phyloP scores from a whole-genome alignment of 2,888 invertebrate genomes.

The Phortica magna region DNA sequence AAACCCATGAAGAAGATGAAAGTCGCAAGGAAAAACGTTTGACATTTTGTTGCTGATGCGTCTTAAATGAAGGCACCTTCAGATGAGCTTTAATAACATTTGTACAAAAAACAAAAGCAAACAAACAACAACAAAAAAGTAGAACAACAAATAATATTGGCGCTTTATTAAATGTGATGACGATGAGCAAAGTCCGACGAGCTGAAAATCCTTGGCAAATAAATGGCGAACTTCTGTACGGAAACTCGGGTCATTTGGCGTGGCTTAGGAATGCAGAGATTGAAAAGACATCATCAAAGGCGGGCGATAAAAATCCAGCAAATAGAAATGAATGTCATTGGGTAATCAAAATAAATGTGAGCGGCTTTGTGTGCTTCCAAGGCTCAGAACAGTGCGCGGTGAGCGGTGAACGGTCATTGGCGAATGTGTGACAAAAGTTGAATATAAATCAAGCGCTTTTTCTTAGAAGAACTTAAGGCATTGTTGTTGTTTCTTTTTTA shows the following conservation, averaged over 20 bases:
- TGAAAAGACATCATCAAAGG: background rate
- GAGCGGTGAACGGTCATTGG: background rate
- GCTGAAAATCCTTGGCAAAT: background rate
- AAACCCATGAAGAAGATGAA: background rate
- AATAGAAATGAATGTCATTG: slow-evolving; percentile 77
- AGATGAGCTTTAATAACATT: background rate
- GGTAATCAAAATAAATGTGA: slow-evolving; percentile 77
- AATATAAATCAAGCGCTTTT: background rate
- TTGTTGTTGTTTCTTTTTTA: too few relatives aligned
- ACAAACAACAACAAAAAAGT: background rate
- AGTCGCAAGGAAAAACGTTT: background rate
- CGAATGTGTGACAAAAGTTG: slow-evolving; percentile 44
- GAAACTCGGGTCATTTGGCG: slow-evolving; percentile 51
- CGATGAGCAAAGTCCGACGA: too few relatives aligned
- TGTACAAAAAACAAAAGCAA: background rate
- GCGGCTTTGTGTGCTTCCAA: background rate
- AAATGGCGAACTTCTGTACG: too few relatives aligned
- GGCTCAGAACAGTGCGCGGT: too few relatives aligned
- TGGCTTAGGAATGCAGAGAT: slow-evolving; percentile 22
- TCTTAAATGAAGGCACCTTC: background rate
- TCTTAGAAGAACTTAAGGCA: too few relatives aligned
- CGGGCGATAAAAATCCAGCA: slow-evolving; percentile 64
- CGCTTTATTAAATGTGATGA: background rate
- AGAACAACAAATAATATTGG: background rate
- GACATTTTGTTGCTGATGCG: background rate